A percentile compares a stretch with the other conserved stretches of the same genome.
These are phyloP conservation scores for Incurvaria masculella DNA, from an alignment of 2,888 invertebrate genomes.

Conservation along the genomic window DNA sequence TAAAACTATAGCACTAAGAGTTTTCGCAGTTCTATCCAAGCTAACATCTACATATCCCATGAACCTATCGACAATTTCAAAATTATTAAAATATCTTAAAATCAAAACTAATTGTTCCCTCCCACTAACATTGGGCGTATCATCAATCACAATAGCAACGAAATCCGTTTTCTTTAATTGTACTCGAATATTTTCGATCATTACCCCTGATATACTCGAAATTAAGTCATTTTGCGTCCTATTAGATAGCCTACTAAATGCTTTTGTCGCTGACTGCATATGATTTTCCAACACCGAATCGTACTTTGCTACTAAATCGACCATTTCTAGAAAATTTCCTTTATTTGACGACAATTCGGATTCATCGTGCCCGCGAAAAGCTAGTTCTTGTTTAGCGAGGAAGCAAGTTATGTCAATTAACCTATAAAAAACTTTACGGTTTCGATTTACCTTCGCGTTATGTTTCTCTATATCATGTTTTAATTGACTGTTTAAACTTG, in stretches of 20 bases:
- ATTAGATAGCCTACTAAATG: slow-evolving; percentile 11
- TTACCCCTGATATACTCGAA: slow-evolving; percentile 22
- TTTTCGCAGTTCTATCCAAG: slow-evolving; percentile 17
- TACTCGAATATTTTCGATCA: slow-evolving; percentile 17
- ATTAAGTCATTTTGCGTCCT: slow-evolving; percentile 23
- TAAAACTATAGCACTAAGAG: slow-evolving; percentile 15
- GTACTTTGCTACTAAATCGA: slow-evolving; percentile 21
- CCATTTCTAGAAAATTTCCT: slow-evolving; percentile 20
- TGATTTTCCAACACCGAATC: slow-evolving; percentile 20
- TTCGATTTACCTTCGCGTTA: too few species aligned
- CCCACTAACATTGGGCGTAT: slow-evolving; percentile 20
- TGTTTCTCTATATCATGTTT: too few species aligned
- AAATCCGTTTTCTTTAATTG: slow-evolving; percentile 19
- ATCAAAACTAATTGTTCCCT: slow-evolving; percentile 20
- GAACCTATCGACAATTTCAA: slow-evolving; percentile 20
- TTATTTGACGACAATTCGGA: slow-evolving; percentile 17
- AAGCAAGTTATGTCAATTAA: too few species aligned
- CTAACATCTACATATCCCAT: slow-evolving; percentile 21
- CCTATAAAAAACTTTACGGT: too few species aligned
- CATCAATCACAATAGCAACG: slow-evolving; percentile 22
- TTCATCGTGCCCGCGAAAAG: slow-evolving; percentile 22
- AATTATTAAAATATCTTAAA: slow-evolving; percentile 20
- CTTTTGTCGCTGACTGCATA: slow-evolving; percentile 13
- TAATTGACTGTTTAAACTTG: too few species aligned
- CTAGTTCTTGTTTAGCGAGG: too few species aligned